These are phyloP conservation scores for Fulmarus glacialis DNA, from an alignment of 2,113 vertebrate genomes.

Conservation along the genomic window DNA sequence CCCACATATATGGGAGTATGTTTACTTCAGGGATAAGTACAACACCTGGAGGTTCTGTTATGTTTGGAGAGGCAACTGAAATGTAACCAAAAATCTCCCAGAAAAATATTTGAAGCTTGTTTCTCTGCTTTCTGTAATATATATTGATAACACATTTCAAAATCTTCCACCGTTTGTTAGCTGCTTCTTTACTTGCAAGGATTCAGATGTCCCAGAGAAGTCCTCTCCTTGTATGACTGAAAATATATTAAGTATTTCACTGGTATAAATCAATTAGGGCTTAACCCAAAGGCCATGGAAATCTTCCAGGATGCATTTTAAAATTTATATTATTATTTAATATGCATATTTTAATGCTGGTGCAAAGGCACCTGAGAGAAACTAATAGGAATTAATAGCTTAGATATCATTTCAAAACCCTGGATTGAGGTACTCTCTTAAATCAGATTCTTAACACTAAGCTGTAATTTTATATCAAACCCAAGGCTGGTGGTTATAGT, in stretches of 20 bases:
- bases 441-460: background rate
- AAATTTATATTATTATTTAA: slow-evolving; percentile 19
- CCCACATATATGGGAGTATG: background rate
- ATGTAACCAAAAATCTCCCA: background rate
- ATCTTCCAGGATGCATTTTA: slow-evolving; percentile 4
- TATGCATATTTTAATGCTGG: background rate
- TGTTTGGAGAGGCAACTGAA: background rate
- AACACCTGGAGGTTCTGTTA: background rate
- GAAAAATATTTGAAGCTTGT: background rate
- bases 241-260: background rate
- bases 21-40: background rate
- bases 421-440: background rate
- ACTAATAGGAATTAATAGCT: slow-evolving; percentile 29
- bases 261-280: background rate
- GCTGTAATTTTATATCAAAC: background rate
- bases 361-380: slow-evolving; percentile 3
- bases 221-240: background rate
- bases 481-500: background rate
- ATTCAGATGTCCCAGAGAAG: background rate
- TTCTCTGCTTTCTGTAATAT: background rate
- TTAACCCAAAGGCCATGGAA: slow-evolving; percentile 35
- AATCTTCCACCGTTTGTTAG: background rate
- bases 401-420: background rate
- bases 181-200: background rate
- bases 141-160: background rate